Evolutionary conservation across 2,797 vertebrate genomes (phyloP).

Genomic region (Malurus leucopterus): DNA sequence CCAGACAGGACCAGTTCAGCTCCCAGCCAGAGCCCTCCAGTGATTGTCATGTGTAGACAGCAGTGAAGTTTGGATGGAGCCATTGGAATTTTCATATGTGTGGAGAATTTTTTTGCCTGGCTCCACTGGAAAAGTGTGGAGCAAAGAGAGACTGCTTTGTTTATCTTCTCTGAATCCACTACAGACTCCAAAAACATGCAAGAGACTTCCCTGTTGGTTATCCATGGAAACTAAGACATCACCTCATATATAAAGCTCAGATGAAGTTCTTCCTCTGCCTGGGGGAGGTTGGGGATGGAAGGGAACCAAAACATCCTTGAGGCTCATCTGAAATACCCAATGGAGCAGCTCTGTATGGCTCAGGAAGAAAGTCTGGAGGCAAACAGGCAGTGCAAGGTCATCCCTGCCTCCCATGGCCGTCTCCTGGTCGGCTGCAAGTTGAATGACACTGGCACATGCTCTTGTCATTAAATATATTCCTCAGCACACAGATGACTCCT

Average conservation of each 20-base stretch:
- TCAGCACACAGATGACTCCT: background rate
- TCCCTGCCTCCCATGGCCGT: background rate
- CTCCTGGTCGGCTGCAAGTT: background rate
- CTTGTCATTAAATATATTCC: background rate
- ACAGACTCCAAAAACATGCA: background rate
- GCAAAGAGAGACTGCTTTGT: background rate
- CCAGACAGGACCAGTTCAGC: background rate
- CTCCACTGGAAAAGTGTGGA: background rate
- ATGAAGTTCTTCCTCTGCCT: background rate
- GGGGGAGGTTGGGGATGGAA: background rate
- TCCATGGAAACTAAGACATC: background rate
- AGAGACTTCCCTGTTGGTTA: background rate
- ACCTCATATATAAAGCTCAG: background rate
- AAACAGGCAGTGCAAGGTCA: background rate
- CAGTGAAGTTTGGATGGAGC: background rate
- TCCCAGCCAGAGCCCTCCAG: background rate
- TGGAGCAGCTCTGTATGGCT: background rate
- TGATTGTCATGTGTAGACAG: accelerated
- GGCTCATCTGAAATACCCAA: background rate
- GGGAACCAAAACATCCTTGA: background rate
- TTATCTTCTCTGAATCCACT: background rate
- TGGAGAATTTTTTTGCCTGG: background rate
- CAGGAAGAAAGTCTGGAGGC: background rate
- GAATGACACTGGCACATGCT: background rate
- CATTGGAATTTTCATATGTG: accelerated